phyloP scores from a whole-genome alignment of 1,140 invertebrate species.

The Eciton burchellii region DNA sequence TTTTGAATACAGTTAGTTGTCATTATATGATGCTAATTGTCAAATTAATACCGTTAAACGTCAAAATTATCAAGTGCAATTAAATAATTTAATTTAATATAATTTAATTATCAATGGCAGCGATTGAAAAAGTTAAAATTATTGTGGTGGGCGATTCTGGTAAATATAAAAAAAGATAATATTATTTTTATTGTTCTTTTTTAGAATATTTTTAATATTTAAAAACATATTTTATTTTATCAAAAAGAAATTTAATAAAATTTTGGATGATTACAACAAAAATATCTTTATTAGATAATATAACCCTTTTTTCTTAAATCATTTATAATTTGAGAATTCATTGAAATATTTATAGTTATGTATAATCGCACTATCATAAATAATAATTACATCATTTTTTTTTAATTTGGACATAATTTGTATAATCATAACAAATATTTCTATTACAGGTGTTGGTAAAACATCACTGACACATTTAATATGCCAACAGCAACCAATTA shows the following conservation, averaged over 20 bases:
- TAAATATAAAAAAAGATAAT: conserved; percentile 78
- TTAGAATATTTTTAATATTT: not conserved
- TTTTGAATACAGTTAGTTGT: no score
- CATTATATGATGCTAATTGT: conserved; percentile 8
- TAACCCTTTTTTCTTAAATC: no score
- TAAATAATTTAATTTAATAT: no score
- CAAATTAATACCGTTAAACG: conserved; percentile 49
- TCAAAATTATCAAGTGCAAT: conserved; percentile 9
- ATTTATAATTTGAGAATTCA: no score
- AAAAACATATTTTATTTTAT: not conserved
- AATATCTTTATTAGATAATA: no score
- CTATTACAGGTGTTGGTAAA: conserved; percentile 93
- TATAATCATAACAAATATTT: conserved; percentile 1
- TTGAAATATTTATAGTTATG: conserved; percentile 10
- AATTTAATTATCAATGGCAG: conserved; percentile 86
- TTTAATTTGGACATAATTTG: conserved; percentile 19
- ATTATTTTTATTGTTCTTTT: conserved; percentile 1
- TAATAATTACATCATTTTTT: not conserved
- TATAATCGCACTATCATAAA: not conserved
- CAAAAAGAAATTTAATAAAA: no score
- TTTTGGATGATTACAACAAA: no score
- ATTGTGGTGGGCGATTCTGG: conserved; percentile 97
- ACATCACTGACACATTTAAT: conserved; percentile 97
- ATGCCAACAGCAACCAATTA: conserved; percentile 93
- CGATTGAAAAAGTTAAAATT: conserved; percentile 95